Evolutionary conservation across 1,140 invertebrate species (phyloP), one percentile per base, ranked within the genome.

Genomic region (Hestina assimilis): DNA sequence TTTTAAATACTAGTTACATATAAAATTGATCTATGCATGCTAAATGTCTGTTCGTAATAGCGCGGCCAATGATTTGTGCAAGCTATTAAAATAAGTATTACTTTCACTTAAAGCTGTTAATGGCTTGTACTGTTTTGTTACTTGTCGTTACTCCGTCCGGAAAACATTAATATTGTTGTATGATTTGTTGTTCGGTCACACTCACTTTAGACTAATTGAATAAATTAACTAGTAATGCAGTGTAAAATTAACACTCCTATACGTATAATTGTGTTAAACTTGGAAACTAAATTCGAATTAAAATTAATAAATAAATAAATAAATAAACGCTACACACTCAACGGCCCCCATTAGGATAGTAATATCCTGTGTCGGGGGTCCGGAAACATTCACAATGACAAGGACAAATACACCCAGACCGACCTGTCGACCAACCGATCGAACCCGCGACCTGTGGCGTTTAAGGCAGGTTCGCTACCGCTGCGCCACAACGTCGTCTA

Each of bases 161-260:
- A 41, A 47, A 56, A 56, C 53, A 47, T 46, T 56, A 56, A 56
- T 48, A 57, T 50, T 42, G 45, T 48, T 42, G 54, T 52, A 52
- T 57, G 54, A 57, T 57, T 57, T 57, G 54, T 57, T 29, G 43
- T 31, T 24, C 54, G 46, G 54, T 40, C 45, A 38, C 15, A 47
- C 54, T 45, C 54, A 48, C 54, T 48, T 46, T 48, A 23, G 35
- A 20, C 35, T 57, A 57, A 57, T 57, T 48, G 54, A 57, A 57
- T 57, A 42, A 31, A 57, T 57, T 48, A 47, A 31, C 26, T 0
- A 14, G 20, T 11, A n/a, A n/a, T n/a, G n/a, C n/a, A n/a, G n/a
- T n/a, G n/a, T n/a, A 12, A 12, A 43, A 43, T 43, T 20, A 6
- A 1, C 20, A 24, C 41, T 9, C 17, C 20, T 51, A 35, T 51